Conservation (phyloP, 2,888 invertebrate genomes). For the Pachydiplax longipennis region DNA sequence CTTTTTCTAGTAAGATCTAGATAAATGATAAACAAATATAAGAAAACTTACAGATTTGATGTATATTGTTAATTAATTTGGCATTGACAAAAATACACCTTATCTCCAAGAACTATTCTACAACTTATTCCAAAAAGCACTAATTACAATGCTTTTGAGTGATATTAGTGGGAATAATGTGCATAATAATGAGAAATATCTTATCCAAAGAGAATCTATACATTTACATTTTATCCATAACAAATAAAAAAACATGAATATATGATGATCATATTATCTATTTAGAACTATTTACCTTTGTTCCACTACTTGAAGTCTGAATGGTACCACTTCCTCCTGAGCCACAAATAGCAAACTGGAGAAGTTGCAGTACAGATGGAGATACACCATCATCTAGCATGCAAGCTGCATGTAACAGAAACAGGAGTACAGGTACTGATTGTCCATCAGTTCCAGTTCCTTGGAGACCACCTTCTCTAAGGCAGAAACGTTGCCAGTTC, state of each 20-base stretch:
- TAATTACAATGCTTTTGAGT: no score
- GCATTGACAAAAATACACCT: no score
- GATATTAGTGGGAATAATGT: no score
- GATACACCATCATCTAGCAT: constrained; percentile 89
- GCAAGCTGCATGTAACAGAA: constrained; percentile 81
- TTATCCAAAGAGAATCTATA: no score
- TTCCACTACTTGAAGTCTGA: neutral
- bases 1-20: no score
- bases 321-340: neutral
- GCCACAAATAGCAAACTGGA: constrained; percentile 87
- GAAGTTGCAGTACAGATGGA: constrained; percentile 85
- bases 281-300: neutral
- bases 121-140: no score
- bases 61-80: no score
- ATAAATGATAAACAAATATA: no score
- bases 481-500: constrained; percentile 94
- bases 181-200: no score
- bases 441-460: constrained; percentile 57
- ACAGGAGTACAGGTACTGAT: constrained; percentile 78
- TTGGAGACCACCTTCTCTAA: constrained; percentile 56
- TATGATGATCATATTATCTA: neutral
- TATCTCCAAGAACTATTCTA: no score
- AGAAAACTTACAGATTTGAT: no score
- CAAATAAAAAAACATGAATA: neutral
- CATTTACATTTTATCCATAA: no score